phyloP scores from a whole-genome alignment of 2,113 vertebrate genomes.

The Glareola pratincola region DNA sequence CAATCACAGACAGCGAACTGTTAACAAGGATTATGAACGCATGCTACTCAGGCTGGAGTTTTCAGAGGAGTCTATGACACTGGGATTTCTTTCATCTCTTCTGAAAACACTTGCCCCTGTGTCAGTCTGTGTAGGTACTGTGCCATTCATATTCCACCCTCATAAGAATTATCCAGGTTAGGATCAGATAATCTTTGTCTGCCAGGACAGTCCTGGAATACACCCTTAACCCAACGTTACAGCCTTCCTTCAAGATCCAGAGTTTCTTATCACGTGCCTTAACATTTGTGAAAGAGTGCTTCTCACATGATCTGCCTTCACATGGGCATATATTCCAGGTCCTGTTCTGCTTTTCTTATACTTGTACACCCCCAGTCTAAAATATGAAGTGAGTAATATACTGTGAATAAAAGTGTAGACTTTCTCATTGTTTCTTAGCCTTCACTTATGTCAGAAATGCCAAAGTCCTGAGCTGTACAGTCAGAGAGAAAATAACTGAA shows the following conservation, averaged over 20 bases:
- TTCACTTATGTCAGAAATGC: conserved; percentile 25
- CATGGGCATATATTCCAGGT: background rate
- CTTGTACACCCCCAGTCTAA: background rate
- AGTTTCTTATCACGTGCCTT: background rate
- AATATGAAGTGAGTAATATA: background rate
- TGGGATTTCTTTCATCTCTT: background rate
- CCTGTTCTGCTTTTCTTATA: background rate
- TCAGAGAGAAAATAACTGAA: conserved; percentile 28
- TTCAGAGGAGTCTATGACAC: background rate
- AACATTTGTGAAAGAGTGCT: background rate
- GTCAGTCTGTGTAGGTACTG: background rate
- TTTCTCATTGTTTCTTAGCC: background rate
- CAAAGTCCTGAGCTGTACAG: background rate
- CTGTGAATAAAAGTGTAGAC: background rate
- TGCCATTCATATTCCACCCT: background rate
- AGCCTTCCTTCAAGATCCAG: background rate
- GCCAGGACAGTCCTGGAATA: background rate
- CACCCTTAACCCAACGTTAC: background rate
- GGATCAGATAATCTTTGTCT: background rate
- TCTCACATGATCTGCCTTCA: background rate
- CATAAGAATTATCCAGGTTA: background rate
- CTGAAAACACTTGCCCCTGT: background rate
- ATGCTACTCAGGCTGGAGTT: background rate
- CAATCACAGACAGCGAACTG: background rate
- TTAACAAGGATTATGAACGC: background rate